These are phyloP conservation scores for Aurelia aurita DNA, from an alignment of 30 jellyfish, hydroid and myxozoan genomes.

Conservation along the genomic window DNA sequence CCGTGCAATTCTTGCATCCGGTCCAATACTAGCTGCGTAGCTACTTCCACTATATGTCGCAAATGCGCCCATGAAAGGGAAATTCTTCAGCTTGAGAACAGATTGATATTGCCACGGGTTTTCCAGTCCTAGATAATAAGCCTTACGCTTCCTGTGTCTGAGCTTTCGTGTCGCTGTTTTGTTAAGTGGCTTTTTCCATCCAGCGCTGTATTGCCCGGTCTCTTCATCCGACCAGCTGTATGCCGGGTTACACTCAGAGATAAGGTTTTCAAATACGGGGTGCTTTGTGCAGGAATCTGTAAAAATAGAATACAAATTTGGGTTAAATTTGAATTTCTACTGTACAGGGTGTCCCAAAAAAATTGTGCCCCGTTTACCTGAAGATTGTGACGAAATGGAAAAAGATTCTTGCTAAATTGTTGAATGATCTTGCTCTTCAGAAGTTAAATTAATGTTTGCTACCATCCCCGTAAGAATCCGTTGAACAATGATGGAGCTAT, in stretches of 20 bases:
- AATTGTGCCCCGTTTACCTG: too few species aligned
- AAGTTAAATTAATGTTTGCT: too few species aligned
- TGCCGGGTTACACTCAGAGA: conserved; percentile 75
- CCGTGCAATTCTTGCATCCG: conserved; percentile 80
- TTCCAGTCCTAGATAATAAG: conserved; percentile 86
- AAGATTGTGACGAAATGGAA: too few species aligned
- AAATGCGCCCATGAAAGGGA: conserved; percentile 89
- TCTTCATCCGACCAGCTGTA: conserved; percentile 87
- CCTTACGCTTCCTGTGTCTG: conserved; percentile 78
- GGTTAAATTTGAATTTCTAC: too few species aligned
- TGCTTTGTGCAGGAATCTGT: conserved; percentile 84
- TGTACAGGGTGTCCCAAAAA: too few species aligned
- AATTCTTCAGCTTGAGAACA: conserved; percentile 75
- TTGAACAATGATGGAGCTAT: too few species aligned
- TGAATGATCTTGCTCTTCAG: too few species aligned
- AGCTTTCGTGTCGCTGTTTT: conserved; percentile 59
- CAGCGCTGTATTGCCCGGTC: conserved; percentile 75
- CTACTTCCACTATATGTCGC: conserved; percentile 92
- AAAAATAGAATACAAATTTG: not conserved
- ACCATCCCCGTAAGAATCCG: too few species aligned
- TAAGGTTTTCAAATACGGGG: conserved; percentile 75
- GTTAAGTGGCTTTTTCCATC: conserved; percentile 87
- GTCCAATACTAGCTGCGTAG: conserved; percentile 92
- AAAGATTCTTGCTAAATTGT: too few species aligned
- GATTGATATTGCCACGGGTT: conserved; percentile 90